Base-by-base conservation (phyloP, 1,140 invertebrate species). In the Eufriesea mexicana region DNA sequence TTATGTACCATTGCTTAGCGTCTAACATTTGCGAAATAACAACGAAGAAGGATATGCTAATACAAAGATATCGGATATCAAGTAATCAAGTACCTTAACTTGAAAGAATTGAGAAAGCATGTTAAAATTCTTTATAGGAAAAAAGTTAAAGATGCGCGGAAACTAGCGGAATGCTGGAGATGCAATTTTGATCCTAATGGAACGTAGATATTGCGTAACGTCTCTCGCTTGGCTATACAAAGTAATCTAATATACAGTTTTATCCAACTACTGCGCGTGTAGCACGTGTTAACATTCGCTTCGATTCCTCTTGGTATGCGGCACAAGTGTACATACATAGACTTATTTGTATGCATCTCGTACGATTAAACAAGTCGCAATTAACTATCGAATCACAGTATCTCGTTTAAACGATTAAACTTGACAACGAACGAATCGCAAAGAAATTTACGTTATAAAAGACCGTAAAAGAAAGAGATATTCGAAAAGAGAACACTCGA, bases 231-330 rank as follows among this genome's bases (percentile, higher is more conserved):
- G 91, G 86, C 90, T 90, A 83, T 89, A 92, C 87, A 14, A 9
- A 4, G 35, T 35, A 35, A 35, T 35, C 4, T 35, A 16, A 51
- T 0, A 51, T 51, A 91, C 91, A 89, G 91, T 91, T 87, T 86
- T 91, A 87, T 93, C 93, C 89, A 89, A 92, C 91, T 94, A 83
- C 86, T 84, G 86, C 85, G 87, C 84, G 86, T 77, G 61, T 76
- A 84, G 87, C 89, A 84, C 92, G 86, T 85, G 89, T 4, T 67
- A 86, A 87, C 86, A 79, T 10, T 67, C 78, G 35, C 16, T 81
- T 23, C 14, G 47, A 0, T 42, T 66, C 45, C 16, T 14, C 6
- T n/a, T 23, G 23, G 23, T 45, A 66, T 66, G 35, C 35, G 20
- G 35, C 42, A 66, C 42, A 23, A 12, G 23, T 70, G 20, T 28